A percentile compares a stretch with the other conserved stretches of the same genome.
Conservation (phyloP, 2,888 invertebrate species). For the Apodemia duryi region DNA sequence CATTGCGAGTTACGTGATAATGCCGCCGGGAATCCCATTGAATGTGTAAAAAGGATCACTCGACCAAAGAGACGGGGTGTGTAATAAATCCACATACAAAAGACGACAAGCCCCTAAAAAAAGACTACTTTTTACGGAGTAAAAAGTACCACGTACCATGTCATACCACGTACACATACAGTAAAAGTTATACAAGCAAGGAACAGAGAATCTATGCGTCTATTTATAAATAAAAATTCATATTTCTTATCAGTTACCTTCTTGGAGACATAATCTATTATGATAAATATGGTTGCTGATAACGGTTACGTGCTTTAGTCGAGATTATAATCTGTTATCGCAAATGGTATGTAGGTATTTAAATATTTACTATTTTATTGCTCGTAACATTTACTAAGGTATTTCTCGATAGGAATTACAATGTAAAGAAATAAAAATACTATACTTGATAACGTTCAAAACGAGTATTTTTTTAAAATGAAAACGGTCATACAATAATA, state of each 20-base stretch:
- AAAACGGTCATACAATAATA: too few relatives aligned
- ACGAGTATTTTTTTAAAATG: too few relatives aligned
- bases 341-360: not conserved
- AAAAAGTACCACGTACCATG: too few relatives aligned
- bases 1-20: too few relatives aligned
- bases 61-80: too few relatives aligned
- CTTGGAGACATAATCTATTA: not conserved
- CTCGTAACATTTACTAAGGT: not conserved
- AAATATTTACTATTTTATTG: slow-evolving; percentile 4
- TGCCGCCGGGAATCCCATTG: too few relatives aligned
- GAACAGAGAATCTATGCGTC: not conserved
- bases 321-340: slow-evolving; percentile 1
- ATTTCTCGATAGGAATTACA: not conserved
- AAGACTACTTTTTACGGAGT: too few relatives aligned
- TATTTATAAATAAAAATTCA: slow-evolving; percentile 2
- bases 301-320: not conserved
- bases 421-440: not conserved
- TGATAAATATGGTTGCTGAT: slow-evolving; percentile 5
- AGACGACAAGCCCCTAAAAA: too few relatives aligned
- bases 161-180: too few relatives aligned
- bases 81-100: too few relatives aligned
- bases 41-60: too few relatives aligned
- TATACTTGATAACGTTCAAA: too few relatives aligned
- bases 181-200: not conserved
- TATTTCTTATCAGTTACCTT: not conserved